Evolutionary conservation across 2,797 vertebrate species (phyloP).

Genomic region (Poecilia wingei): DNA sequence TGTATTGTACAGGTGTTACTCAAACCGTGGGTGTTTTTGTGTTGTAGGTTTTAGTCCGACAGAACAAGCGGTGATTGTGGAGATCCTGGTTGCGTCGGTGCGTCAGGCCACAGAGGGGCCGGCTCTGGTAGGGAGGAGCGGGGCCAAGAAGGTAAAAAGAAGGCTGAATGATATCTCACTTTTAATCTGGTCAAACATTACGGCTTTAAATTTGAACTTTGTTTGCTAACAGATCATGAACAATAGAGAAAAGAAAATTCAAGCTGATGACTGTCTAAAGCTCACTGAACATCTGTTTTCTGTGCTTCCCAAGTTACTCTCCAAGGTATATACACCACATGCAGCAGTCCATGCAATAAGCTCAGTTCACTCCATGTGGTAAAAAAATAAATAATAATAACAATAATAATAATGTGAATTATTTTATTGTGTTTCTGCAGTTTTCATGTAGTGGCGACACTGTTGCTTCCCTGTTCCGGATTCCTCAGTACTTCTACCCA

Average conservation of each 20-base stretch:
- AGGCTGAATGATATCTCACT: too few relatives aligned
- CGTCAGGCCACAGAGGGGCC: slow-evolving; percentile 89
- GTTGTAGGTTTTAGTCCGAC: slow-evolving; percentile 75
- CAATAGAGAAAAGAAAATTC: slow-evolving; percentile 86
- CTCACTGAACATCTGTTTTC: slow-evolving; percentile 88
- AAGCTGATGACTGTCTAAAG: slow-evolving; percentile 85
- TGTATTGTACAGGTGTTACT: not conserved
- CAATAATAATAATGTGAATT: not conserved
- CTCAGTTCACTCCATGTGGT: too few relatives aligned
- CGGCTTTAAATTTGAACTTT: not conserved
- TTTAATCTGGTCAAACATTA: not conserved
- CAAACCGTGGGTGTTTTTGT: not conserved
- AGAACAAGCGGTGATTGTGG: slow-evolving; percentile 83
- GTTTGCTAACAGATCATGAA: slow-evolving; percentile 78
- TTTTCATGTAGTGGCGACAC: slow-evolving; percentile 83
- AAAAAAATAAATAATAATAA: too few relatives aligned
- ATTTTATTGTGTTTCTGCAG: slow-evolving; percentile 66
- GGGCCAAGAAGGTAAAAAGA: slow-evolving; percentile 84
- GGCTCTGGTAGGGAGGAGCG: slow-evolving; percentile 84
- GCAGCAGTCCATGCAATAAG: not conserved
- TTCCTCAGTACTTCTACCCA: slow-evolving; percentile 87
- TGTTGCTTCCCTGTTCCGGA: slow-evolving; percentile 85
- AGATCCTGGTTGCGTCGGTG: slow-evolving; percentile 86
- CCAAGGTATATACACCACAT: slow-evolving; percentile 81
- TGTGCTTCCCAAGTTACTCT: slow-evolving; percentile 87